phyloP scores from a whole-genome alignment of 2,888 invertebrate genomes.

The Omphaloscelis lunosa region DNA sequence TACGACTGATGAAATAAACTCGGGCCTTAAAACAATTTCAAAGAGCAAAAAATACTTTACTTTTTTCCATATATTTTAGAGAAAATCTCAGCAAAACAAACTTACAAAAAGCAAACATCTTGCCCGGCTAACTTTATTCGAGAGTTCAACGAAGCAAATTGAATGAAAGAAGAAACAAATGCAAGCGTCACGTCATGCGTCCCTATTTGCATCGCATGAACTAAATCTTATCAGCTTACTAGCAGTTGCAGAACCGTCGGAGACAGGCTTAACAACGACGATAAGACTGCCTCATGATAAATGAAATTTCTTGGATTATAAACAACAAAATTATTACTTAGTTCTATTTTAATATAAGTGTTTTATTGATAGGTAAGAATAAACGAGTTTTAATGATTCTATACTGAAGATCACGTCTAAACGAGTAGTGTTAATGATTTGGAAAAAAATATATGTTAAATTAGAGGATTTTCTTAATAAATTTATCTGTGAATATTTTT shows the following conservation, averaged over 20 bases:
- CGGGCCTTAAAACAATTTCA: neutral
- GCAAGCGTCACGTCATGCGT: constrained; percentile 43
- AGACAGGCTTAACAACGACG: constrained; percentile 34
- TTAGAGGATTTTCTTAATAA: too few species aligned
- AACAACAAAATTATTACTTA: constrained; percentile 30
- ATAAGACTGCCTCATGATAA: constrained; percentile 49
- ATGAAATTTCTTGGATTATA: constrained; percentile 47
- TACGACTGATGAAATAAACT: neutral
- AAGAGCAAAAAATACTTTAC: neutral
- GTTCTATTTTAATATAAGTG: constrained; percentile 11
- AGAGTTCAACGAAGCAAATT: constrained; percentile 42
- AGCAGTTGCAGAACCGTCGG: constrained; percentile 42
- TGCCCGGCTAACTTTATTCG: constrained; percentile 36
- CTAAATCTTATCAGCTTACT: constrained; percentile 35
- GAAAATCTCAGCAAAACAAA: constrained; percentile 28
- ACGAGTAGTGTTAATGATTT: too few species aligned
- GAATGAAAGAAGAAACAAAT: constrained; percentile 47
- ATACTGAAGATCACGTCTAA: too few species aligned
- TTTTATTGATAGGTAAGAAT: neutral
- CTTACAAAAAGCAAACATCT: constrained; percentile 3
- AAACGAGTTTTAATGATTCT: too few species aligned
- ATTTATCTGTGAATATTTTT: too few species aligned
- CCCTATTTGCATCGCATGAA: constrained; percentile 48
- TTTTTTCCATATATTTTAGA: neutral
- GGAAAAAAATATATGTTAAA: too few species aligned